Evolutionary conservation across 1,140 invertebrate species (phyloP), one percentile per base, ranked within the genome.

Genomic region (Drosophila persimilis): DNA sequence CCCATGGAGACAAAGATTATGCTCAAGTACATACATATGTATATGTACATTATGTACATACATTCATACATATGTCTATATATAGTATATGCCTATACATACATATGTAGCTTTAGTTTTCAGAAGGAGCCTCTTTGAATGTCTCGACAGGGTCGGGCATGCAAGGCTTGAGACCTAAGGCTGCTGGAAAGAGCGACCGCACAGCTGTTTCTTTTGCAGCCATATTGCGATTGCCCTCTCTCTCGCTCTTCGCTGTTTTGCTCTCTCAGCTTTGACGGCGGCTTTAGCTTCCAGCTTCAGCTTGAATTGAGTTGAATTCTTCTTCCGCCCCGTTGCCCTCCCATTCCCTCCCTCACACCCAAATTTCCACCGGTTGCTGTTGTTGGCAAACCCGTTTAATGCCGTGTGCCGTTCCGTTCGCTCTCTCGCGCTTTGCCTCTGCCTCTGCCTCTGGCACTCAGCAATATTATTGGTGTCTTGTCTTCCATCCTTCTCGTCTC

Each of bases 341-440:
- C 47, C 24, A 5, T 4, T 17, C 35, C 17, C 50, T 35, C 51
- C 22, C 35, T 4, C 35, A 39, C 24, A 26, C 35, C 20, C 1
- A 20, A 31, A 35, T 39, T 31, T 17, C 46, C 57, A 59, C 47
- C 58, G 35, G 50, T 62, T 62, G 59, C 43, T 64, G 50, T 62
- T 62, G 59, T 45, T 64, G 66, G 53, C 43, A 86, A 86, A 85
- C 81, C 69, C 77, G 83, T 85, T 85, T 86, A 53, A 71, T 59
- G 59, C 57, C 71, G 50, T 60, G 58, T 62, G 44, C 48, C 74
- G 41, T 53, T 62, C 48, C 74, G 41, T 53, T 59, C 44, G 63
- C 43, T 46, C 53, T 55, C 52, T 35, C 13, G 50, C 13, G 50
- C 35, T 60, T 39, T 45, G 35, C 59, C 43, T 43, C 17, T 59